Conservation (phyloP, 1,140 invertebrate species). For the Drosophila erecta region DNA sequence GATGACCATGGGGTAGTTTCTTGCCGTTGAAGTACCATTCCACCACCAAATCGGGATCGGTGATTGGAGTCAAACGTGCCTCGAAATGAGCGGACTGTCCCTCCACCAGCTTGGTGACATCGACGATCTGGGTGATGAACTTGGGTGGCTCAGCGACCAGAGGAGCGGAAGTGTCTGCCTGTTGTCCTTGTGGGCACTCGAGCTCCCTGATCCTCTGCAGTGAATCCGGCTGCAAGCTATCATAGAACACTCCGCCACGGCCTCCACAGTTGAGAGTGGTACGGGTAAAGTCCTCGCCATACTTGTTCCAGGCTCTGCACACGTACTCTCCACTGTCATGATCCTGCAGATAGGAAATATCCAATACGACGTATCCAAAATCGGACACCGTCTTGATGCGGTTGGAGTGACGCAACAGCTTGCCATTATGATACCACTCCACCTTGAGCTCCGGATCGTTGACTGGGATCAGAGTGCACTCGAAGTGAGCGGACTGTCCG, state of each 20-base stretch:
- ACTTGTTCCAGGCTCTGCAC: constrained; percentile 94
- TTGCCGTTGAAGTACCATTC: constrained; percentile 98
- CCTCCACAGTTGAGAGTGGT: constrained; percentile 93
- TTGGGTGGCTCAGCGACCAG: constrained; percentile 93
- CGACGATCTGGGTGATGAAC: constrained; percentile 94
- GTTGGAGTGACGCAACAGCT: constrained; percentile 93
- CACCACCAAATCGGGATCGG: constrained; percentile 96
- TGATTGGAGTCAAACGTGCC: constrained; percentile 94
- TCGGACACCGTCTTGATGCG: constrained; percentile 97
- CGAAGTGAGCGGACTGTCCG: constrained; percentile 96
- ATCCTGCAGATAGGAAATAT: constrained; percentile 96
- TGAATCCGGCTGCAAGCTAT: constrained; percentile 97
- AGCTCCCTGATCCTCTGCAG: constrained; percentile 95
- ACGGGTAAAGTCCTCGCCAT: constrained; percentile 94
- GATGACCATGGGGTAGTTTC: constrained; percentile 95
- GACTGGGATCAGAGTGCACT: constrained; percentile 96
- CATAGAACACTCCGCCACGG: constrained; percentile 95
- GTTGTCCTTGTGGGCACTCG: constrained; percentile 88
- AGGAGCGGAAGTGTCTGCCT: constrained; percentile 87
- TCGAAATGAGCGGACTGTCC: constrained; percentile 98
- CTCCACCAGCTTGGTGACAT: constrained; percentile 93
- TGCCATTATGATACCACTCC: constrained; percentile 98
- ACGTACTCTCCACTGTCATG: constrained; percentile 97
- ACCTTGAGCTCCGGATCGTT: constrained; percentile 97
- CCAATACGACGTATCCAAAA: constrained; percentile 97